These are phyloP conservation scores for Pheosia gnoma DNA, from an alignment of 2,888 invertebrate genomes.

Conservation along the genomic window DNA sequence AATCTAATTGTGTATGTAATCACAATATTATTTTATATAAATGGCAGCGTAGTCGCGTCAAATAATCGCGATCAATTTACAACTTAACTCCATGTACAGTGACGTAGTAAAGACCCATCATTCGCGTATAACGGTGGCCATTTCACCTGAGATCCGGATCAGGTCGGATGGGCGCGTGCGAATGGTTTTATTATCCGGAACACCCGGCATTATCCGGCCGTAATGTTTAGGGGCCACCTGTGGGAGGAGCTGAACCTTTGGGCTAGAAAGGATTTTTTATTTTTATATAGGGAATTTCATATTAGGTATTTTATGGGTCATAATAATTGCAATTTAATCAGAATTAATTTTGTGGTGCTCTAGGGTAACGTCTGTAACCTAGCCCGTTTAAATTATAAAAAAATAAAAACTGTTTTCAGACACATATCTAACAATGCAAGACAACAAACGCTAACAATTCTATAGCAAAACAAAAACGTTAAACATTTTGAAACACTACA, in stretches of 20 bases:
- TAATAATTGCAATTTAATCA: not conserved
- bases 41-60: too few relatives aligned
- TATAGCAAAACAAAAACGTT: slow-evolving; percentile 24
- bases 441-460: not conserved
- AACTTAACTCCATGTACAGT: not conserved
- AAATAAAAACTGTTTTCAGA: too few relatives aligned
- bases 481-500: slow-evolving; percentile 37
- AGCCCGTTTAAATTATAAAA: too few relatives aligned
- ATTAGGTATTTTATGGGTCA: not conserved
- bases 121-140: slow-evolving; percentile 32
- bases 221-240: slow-evolving; percentile 61
- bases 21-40: too few relatives aligned
- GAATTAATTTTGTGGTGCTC: not conserved
- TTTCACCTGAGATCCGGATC: slow-evolving; percentile 51
- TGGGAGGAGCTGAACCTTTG: slow-evolving; percentile 27
- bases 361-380: too few relatives aligned
- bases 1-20: too few relatives aligned
- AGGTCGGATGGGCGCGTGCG: slow-evolving; percentile 44
- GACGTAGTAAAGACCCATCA: slow-evolving; percentile 19
- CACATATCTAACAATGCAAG: not conserved
- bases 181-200: slow-evolving; percentile 65
- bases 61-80: not conserved
- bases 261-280: slow-evolving; percentile 8
- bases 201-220: slow-evolving; percentile 36
- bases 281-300: not conserved